These are phyloP conservation scores for Mercenaria mercenaria DNA, from an alignment of 1,140 invertebrate species.

Conservation along the genomic window DNA sequence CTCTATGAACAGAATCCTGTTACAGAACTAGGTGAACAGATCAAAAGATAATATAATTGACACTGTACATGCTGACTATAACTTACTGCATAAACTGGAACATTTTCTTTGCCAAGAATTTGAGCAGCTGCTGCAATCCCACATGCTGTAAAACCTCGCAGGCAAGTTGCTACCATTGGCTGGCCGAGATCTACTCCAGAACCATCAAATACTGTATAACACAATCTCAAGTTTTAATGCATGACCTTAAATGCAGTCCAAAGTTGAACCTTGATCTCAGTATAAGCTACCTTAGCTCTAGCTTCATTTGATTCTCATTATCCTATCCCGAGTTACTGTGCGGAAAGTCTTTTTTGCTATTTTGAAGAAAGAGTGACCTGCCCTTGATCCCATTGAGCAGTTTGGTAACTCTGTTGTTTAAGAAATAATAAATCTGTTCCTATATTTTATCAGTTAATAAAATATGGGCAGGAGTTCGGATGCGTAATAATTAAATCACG, in stretches of 20 bases:
- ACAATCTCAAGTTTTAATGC: not conserved
- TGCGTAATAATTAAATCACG: no score
- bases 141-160: slow-evolving; percentile 75
- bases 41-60: not conserved
- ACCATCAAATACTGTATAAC: slow-evolving; percentile 72
- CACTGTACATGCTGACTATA: not conserved
- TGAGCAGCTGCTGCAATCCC: slow-evolving; percentile 72
- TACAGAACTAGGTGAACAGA: not conserved
- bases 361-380: no score
- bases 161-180: slow-evolving; percentile 72
- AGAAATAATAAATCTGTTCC: no score
- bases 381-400: no score
- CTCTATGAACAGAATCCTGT: not conserved
- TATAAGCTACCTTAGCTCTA: no score
- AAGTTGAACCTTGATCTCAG: no score
- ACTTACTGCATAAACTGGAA: slow-evolving; percentile 77
- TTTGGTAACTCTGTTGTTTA: no score
- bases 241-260: not conserved
- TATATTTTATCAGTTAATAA: no score
- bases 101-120: slow-evolving; percentile 74
- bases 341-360: no score
- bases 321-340: no score
- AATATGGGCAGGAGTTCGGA: no score
- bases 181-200: slow-evolving; percentile 69
- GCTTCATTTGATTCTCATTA: no score